Conservation (phyloP, 2,797 vertebrate species). For the Amazona finschi region DNA sequence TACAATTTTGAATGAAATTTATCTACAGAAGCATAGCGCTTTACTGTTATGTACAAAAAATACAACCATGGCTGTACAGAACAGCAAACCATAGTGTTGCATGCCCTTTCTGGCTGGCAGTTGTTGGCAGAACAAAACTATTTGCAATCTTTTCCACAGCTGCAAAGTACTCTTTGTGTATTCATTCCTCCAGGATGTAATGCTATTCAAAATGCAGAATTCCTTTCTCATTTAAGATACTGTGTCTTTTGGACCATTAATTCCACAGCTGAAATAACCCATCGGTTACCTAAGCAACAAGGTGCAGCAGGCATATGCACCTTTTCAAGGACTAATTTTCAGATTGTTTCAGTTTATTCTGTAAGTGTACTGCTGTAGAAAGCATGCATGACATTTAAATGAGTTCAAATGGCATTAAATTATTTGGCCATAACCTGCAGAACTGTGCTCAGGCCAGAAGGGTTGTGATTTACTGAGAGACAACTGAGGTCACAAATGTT, state of each 20-base stretch:
- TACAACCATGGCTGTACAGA: conserved; percentile 20
- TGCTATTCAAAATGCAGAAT: conserved; percentile 30
- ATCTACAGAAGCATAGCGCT: conserved; percentile 46
- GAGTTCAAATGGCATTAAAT: conserved; percentile 42
- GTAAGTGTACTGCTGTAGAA: neutral
- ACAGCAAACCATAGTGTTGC: conserved; percentile 42
- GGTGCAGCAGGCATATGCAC: neutral
- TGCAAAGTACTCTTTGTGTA: conserved; percentile 71
- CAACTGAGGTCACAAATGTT: conserved; percentile 67
- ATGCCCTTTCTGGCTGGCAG: conserved; percentile 62
- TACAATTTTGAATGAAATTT: conserved; percentile 58
- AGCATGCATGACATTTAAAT: neutral
- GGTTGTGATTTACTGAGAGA: conserved; percentile 58
- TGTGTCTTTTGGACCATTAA: neutral
- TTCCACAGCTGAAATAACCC: neutral
- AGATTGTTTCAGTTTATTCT: neutral
- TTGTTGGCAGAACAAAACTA: conserved; percentile 68
- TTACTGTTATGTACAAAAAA: conserved; percentile 62
- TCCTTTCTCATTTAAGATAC: neutral
- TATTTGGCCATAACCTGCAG: conserved; percentile 31
- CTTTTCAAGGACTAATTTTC: neutral
- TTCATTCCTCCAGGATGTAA: conserved; percentile 55
- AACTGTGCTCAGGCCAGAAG: conserved; percentile 50
- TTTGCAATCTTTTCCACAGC: conserved; percentile 75
- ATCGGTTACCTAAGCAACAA: neutral